phyloP scores from a whole-genome alignment of 2,113 vertebrate genomes.

The Semnopithecus entellus region DNA sequence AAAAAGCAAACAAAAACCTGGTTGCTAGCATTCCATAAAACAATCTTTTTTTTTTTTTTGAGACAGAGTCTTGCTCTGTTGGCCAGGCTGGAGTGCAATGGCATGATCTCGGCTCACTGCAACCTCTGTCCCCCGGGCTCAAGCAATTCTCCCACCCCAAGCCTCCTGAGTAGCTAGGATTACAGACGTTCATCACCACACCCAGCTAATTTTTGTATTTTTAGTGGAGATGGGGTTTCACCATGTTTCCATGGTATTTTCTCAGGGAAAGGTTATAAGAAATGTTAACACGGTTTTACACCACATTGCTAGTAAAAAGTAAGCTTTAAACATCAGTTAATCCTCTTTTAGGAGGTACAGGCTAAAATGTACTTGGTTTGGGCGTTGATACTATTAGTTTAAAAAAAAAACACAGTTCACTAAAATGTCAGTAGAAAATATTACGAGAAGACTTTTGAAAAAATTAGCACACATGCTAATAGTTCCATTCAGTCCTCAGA shows the following conservation, averaged over 20 bases:
- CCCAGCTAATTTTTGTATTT: too few relatives aligned
- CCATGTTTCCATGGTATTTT: not conserved
- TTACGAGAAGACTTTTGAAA: not conserved
- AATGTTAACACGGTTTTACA: conserved; percentile 23
- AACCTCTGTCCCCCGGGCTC: too few relatives aligned
- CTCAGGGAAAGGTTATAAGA: not conserved
- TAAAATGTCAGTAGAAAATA: conserved; percentile 14
- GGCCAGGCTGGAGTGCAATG: too few relatives aligned
- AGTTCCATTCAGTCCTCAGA: not conserved
- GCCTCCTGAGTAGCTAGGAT: too few relatives aligned
- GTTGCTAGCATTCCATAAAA: not conserved
- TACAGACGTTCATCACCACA: too few relatives aligned
- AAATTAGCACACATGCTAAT: not conserved
- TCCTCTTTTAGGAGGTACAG: not conserved
- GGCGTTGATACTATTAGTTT: not conserved
- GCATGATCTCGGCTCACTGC: too few relatives aligned
- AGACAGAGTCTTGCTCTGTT: too few relatives aligned
- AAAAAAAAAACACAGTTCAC: not conserved
- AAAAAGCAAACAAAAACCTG: not conserved
- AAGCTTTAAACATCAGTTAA: not conserved
- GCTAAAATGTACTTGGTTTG: conserved; percentile 9
- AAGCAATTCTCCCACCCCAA: too few relatives aligned
- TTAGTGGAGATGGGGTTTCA: too few relatives aligned
- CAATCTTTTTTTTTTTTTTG: too few relatives aligned
- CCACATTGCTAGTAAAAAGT: not conserved